phyloP scores from a whole-genome alignment of 2,113 vertebrate genomes.

The Dryoscopus gambensis region DNA sequence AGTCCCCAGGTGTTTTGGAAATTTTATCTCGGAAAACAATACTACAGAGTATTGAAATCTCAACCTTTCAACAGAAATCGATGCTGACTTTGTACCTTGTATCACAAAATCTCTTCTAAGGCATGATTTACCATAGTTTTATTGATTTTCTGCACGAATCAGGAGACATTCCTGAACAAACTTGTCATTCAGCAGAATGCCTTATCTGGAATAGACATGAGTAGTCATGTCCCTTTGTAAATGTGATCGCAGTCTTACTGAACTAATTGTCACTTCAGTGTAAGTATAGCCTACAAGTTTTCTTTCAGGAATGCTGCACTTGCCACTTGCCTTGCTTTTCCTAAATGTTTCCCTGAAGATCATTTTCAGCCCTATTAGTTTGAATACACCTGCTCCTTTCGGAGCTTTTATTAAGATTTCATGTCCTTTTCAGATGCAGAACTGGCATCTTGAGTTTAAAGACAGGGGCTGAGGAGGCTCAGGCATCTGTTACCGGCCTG shows the following conservation, averaged over 20 bases:
- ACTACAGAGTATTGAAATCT: not conserved
- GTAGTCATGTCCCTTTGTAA: not conserved
- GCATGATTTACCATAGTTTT: not conserved
- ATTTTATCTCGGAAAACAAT: not conserved
- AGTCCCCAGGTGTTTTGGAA: not conserved
- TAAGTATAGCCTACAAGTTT: not conserved
- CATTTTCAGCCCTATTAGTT: not conserved
- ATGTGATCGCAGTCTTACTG: not conserved
- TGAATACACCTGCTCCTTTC: not conserved
- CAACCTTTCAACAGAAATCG: not conserved
- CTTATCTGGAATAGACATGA: not conserved
- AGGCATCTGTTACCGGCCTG: not conserved
- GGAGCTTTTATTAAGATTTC: not conserved
- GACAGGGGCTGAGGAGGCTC: not conserved
- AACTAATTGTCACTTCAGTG: not conserved
- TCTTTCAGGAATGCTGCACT: not conserved
- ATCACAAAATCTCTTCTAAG: not conserved
- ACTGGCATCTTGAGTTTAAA: not conserved
- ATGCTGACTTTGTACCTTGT: not conserved
- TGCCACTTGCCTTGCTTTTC: not conserved
- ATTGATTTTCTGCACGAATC: slow-evolving; percentile 2
- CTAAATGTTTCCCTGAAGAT: not conserved
- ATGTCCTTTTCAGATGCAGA: not conserved
- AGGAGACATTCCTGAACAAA: not conserved
- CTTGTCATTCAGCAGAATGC: not conserved